These are phyloP conservation scores for Pyrgus malvae DNA, from an alignment of 2,888 invertebrate species.

Conservation along the genomic window DNA sequence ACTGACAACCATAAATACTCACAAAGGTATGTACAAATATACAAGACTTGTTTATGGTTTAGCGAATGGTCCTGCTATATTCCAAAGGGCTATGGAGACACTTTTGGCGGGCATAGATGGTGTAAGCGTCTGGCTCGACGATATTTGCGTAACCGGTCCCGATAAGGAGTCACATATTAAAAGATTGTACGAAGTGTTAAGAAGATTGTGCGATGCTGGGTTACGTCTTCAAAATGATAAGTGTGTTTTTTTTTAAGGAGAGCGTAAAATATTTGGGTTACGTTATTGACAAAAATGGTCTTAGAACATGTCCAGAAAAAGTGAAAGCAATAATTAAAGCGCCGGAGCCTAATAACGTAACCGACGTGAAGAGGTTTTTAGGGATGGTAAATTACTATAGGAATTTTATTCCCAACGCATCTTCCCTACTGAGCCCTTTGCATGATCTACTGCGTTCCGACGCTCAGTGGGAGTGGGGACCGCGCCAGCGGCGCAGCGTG, in stretches of 20 bases:
- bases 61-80: conserved; percentile 33
- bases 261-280: conserved; percentile 5
- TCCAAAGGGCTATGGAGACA: conserved; percentile 33
- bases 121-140: conserved; percentile 31
- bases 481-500: not conserved
- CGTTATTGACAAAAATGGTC: not conserved
- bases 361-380: conserved; percentile 34
- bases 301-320: conserved; percentile 3
- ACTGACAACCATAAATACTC: conserved; percentile 17
- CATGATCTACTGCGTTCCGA: conserved; percentile 24
- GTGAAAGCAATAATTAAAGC: conserved; percentile 1
- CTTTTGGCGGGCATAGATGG: conserved; percentile 32
- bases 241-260: conserved; percentile 1
- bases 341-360: conserved; percentile 27
- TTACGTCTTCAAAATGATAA: conserved; percentile 1
- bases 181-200: not conserved
- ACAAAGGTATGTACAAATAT: conserved; percentile 31
- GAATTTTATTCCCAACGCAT: conserved; percentile 38
- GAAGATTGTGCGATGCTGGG: not conserved
- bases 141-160: conserved; percentile 29
- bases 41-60: conserved; percentile 34
- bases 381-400: conserved; percentile 39
- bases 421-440: conserved; percentile 30
- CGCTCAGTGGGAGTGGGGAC: too few relatives aligned
- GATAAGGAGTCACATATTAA: conserved; percentile 12